Base-by-base conservation (phyloP, 2,888 invertebrate species). In the Bombyx huttoni region DNA sequence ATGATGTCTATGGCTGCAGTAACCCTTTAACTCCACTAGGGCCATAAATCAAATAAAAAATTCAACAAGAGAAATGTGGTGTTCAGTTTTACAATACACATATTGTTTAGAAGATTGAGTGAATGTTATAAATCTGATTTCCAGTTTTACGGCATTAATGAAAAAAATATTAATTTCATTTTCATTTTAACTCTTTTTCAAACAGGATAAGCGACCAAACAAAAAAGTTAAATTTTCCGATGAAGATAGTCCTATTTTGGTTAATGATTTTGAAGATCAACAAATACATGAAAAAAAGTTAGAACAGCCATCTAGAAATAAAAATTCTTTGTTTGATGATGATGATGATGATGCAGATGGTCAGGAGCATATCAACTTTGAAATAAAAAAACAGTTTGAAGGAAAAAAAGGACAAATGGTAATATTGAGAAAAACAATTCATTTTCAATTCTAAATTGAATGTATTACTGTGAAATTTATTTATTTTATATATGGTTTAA, bases 221-320 rank as follows among this genome's bases (percentile, higher is more conserved):
- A 93, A 92, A 54, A 93, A 92, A 78, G 89, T 93, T 3, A 78
- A 90, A 65, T 94, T 94, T 74, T 81, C 89, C 63, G 91, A 92
- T 59, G 81, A 81, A 47, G 77, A 77, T 50, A 63, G 65, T 48
- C 12, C 53, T 48, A 13, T 49, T 48, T 56, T 51, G 51, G 14
- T 53, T 53, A 57, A 50, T 12, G 60, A 55, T 53, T 50, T 50
- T 13, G 34, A 52, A 49, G 51, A 49, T 40, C 56, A 55, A 50
- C 58, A 58, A 47, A 51, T 50, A 51, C 55, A 55, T 47, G 53
- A 49, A 34, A 54, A 52, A 33, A 56, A 58, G 46, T 10, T 10
- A 7, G 40, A 7, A 40, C 24, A 24, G 3, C 24, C 24, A 24
- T 5, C 24, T 24, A 7, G 2, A 40, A 62, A 59, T n/a, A 78